Conservation (phyloP, 2,888 invertebrate genomes). For the Taenaris catops region DNA sequence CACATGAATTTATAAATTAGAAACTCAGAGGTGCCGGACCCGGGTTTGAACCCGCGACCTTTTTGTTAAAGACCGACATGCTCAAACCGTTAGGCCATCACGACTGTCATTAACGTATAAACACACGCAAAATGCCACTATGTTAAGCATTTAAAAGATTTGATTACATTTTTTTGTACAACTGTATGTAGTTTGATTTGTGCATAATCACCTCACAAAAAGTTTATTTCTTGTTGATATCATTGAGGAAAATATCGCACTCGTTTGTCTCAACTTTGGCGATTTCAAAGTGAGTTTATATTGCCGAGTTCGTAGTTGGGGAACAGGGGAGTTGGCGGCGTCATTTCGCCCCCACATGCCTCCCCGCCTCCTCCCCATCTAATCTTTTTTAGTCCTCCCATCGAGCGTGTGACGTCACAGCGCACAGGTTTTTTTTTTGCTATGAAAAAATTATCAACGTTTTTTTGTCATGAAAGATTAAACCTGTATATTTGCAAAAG, state of each 20-base stretch:
- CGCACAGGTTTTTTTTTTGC: conserved; percentile 58
- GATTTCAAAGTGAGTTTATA: conserved; percentile 33
- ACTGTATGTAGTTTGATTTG: too few relatives aligned
- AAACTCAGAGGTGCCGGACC: too few relatives aligned
- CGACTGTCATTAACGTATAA: too few relatives aligned
- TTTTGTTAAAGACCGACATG: too few relatives aligned
- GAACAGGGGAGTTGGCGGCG: conserved; percentile 27
- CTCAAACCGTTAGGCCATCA: too few relatives aligned
- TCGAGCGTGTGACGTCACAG: conserved; percentile 68
- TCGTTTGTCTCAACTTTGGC: not conserved
- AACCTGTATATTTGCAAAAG: conserved; percentile 6
- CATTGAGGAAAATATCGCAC: not conserved
- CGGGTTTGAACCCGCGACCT: too few relatives aligned
- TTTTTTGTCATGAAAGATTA: conserved; percentile 26
- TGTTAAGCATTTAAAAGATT: too few relatives aligned
- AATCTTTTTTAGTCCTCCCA: conserved; percentile 64
- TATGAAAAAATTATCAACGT: conserved; percentile 64
- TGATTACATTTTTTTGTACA: too few relatives aligned
- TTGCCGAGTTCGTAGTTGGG: conserved; percentile 35
- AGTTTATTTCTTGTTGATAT: too few relatives aligned
- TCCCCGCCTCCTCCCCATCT: conserved; percentile 44
- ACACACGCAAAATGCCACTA: too few relatives aligned
- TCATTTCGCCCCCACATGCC: conserved; percentile 43
- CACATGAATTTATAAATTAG: too few relatives aligned
- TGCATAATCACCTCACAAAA: too few relatives aligned